phyloP scores from a whole-genome alignment of 2,888 invertebrate genomes.

The Adelphocoris suturalis region DNA sequence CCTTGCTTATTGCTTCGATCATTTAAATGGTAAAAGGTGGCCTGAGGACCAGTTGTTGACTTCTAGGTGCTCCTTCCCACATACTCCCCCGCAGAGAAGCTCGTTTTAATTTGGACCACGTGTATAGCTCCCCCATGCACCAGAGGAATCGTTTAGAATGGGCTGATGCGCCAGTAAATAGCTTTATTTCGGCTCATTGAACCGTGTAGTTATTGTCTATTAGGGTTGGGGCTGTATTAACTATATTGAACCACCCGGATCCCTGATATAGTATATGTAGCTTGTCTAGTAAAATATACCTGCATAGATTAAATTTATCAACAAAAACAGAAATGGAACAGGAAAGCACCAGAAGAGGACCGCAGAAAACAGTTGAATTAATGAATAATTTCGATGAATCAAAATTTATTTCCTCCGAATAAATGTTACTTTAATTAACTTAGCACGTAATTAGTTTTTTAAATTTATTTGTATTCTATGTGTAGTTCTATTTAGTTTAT shows the following conservation, averaged over 20 bases:
- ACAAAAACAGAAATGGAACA: no score
- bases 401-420: no score
- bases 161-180: neutral
- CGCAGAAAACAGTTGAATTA: no score
- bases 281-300: no score
- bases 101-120: slow-evolving; percentile 14
- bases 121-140: neutral
- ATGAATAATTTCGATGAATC: no score
- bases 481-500: no score
- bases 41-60: slow-evolving; percentile 7
- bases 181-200: slow-evolving; percentile 16
- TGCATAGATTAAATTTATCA: no score
- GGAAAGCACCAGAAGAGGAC: no score
- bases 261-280: no score
- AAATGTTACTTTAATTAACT: no score
- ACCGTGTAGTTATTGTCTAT: slow-evolving; percentile 22
- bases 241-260: neutral
- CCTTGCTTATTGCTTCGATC: slow-evolving; percentile 47
- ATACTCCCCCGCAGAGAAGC: slow-evolving; percentile 9
- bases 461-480: no score
- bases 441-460: no score
- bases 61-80: slow-evolving; percentile 41
- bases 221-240: neutral
- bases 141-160: neutral
- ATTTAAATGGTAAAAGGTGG: slow-evolving; percentile 59